Base-by-base conservation (phyloP, 2,113 vertebrate genomes). In the Alaudala cheleensis region DNA sequence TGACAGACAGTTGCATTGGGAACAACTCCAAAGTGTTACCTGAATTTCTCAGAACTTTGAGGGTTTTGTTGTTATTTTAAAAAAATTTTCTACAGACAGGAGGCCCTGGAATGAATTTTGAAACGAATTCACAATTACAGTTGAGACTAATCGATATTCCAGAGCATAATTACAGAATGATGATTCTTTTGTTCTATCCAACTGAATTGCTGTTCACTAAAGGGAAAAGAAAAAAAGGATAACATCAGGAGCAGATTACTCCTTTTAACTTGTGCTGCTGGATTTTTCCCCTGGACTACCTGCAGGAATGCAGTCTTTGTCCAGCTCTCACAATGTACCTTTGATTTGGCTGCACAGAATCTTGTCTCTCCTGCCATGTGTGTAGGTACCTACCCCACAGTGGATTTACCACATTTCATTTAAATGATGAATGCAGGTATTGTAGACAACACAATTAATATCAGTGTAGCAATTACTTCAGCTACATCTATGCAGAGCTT, bases 211-310 rank as follows among this genome's bases (percentile, higher is more conserved):
- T 60, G 44, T 20, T 86, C 25, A 25, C 22, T 42, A 61, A 82
- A 53, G 28, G 29, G 10, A 12, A 11, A 6, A 44, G 10, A 62
- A 62, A 40, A 65, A 29, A 66, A 5, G 8, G 9, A 56, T 50
- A 5, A 5, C 6, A 34, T 17, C 9, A 14, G 39, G 39, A 86
- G 18, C 9, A 74, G 49, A 33, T 54, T 65, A 15, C 17, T 78
- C 9, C 8, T 88, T 90, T 69, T 69, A 76, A 53, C 37, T 80
- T 69, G 22, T 40, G 22, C 24, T 3, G 3, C 40, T 88, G 26
- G 19, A 40, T 37, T 56, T 39, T 42, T 8, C 2, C 4, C 4
- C 6, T 14, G 0, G 3, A 9, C 24, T 56, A 3, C 84, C 51
- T 81, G 65, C 67, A 77, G 56, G 33, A 47, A 31, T 66, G 23